A percentile compares a stretch with the other conserved stretches of the same genome.
phyloP scores from a whole-genome alignment of 2,888 invertebrate genomes.

The Scelioninae gen. 2 region DNA sequence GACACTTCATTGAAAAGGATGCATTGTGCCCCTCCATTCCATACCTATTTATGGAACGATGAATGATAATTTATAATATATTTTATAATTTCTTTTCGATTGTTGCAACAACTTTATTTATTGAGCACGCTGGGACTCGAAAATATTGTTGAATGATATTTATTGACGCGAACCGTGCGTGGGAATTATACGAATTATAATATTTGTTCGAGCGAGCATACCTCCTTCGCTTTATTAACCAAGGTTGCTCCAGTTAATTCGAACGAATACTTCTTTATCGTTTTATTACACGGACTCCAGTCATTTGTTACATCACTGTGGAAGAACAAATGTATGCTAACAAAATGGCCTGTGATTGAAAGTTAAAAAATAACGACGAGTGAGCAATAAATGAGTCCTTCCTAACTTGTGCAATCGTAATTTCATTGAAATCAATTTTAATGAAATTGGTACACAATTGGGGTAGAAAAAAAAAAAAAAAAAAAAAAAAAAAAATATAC shows the following conservation, averaged over 20 bases:
- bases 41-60: constrained; percentile 24
- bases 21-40: constrained; percentile 4
- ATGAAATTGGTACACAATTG: too few species aligned
- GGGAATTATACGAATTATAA: constrained; percentile 42
- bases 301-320: constrained; percentile 36
- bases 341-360: constrained; percentile 16
- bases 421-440: too few species aligned
- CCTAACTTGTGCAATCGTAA: too few species aligned
- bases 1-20: not conserved
- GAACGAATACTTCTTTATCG: constrained; percentile 39
- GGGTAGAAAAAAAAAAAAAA: too few species aligned
- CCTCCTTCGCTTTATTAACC: constrained; percentile 16
- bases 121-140: too few species aligned
- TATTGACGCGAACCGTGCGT: constrained; percentile 14
- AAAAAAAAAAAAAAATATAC: too few species aligned
- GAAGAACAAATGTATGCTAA: constrained; percentile 42
- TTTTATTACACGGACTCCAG: constrained; percentile 25
- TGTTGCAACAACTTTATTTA: too few species aligned
- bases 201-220: constrained; percentile 14
- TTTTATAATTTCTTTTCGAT: too few species aligned
- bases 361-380: constrained; percentile 7
- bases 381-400: too few species aligned
- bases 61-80: too few species aligned
- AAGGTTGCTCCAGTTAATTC: constrained; percentile 49
- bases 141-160: not conserved